Percentiles rank a stretch among this genome's conserved stretches.
Evolutionary conservation across 1,140 invertebrate genomes (phyloP).

Genomic region (Euglossa dilemma): DNA sequence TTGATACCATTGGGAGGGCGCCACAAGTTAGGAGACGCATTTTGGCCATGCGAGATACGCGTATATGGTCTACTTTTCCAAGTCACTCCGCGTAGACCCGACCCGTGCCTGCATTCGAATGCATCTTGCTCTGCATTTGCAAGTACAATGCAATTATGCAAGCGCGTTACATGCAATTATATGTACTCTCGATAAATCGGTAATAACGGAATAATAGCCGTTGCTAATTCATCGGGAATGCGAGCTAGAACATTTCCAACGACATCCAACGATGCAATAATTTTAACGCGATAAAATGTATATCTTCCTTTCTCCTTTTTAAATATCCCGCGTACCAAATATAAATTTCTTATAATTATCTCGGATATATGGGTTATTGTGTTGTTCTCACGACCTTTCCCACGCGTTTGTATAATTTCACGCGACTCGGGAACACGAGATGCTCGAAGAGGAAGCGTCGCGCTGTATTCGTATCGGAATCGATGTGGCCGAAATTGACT

Average conservation of each 20-base stretch:
- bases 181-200: conserved; percentile 41
- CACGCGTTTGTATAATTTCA: not conserved
- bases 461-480: not conserved
- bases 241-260: conserved; percentile 17
- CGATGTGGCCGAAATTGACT: not conserved
- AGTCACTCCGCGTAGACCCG: not conserved
- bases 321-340: not conserved
- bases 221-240: conserved; percentile 32
- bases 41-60: conserved; percentile 36
- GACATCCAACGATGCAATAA: not conserved
- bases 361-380: not conserved
- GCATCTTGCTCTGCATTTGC: conserved; percentile 8
- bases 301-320: not conserved
- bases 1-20: conserved; percentile 48
- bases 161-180: conserved; percentile 27
- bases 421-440: not conserved
- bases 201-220: conserved; percentile 31
- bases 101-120: not conserved
- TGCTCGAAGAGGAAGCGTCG: too few relatives aligned
- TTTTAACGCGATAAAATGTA: too few relatives aligned
- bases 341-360: not conserved
- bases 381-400: not conserved
- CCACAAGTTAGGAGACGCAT: conserved; percentile 53
- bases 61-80: conserved; percentile 27
- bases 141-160: conserved; percentile 44